Evolutionary conservation across 2,797 vertebrate species (phyloP).

Genomic region (Cryptoblepharus egeriae): DNA sequence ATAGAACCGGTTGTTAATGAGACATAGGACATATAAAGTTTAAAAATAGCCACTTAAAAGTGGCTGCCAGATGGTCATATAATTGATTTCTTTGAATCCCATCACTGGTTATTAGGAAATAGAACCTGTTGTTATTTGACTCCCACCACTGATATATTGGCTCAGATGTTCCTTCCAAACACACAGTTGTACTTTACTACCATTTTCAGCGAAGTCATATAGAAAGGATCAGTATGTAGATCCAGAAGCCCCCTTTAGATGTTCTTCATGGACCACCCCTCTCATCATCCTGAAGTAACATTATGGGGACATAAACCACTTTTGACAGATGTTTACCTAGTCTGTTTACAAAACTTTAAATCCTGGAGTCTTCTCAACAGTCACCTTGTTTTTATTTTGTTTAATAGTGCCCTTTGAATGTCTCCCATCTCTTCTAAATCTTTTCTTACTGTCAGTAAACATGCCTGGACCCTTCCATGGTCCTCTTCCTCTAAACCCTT

Average conservation of each 20-base stretch:
- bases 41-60: too few species aligned
- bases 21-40: too few species aligned
- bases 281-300: neutral
- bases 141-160: neutral
- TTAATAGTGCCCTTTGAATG: constrained; percentile 3
- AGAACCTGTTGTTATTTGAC: too few species aligned
- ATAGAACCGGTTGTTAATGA: too few species aligned
- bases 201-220: neutral
- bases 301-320: constrained; percentile 15
- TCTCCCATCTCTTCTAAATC: constrained; percentile 27
- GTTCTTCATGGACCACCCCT: neutral
- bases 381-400: neutral
- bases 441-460: constrained; percentile 24
- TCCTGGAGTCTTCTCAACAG: neutral
- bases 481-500: neutral
- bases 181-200: neutral
- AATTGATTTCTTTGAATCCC: too few species aligned
- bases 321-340: constrained; percentile 36
- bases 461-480: neutral
- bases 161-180: neutral
- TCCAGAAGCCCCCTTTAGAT: neutral
- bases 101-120: too few species aligned
- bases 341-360: constrained; percentile 22
- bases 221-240: neutral
- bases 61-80: too few species aligned